Evolutionary conservation across 2,797 vertebrate genomes (phyloP).

Genomic region (Hoplostethus mediterraneus): DNA sequence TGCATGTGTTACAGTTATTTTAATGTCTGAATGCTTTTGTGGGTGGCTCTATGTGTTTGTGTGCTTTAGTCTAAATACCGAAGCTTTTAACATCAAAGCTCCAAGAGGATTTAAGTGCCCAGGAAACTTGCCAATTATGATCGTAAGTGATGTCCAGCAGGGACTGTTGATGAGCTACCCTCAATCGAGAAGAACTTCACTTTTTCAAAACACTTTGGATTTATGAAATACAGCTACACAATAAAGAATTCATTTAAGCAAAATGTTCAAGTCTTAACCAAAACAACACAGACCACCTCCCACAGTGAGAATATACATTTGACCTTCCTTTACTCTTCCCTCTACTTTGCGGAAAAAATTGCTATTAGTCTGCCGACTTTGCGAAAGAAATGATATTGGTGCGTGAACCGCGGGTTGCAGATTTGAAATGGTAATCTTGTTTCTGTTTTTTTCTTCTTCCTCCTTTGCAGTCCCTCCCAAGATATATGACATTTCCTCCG

Average conservation of each 20-base stretch:
- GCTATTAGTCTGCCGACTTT: background rate
- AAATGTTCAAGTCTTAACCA: background rate
- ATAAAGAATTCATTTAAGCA: constrained; percentile 6
- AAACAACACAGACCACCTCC: constrained; percentile 1
- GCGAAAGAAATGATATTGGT: background rate
- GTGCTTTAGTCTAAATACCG: constrained; percentile 62
- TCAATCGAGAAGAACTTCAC: constrained; percentile 17
- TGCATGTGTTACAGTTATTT: constrained; percentile 9
- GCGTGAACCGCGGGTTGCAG: constrained; percentile 18
- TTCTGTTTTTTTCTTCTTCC: constrained; percentile 40
- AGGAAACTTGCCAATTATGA: constrained; percentile 67
- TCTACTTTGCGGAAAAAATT: background rate
- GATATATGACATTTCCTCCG: constrained; percentile 94
- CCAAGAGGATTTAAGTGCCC: constrained; percentile 61
- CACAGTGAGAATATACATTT: background rate
- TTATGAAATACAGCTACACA: constrained; percentile 28
- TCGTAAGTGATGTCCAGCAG: constrained; percentile 71
- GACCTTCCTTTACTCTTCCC: background rate
- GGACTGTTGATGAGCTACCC: constrained; percentile 60
- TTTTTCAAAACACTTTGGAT: constrained; percentile 14
- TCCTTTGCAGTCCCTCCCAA: constrained; percentile 92
- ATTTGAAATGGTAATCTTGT: constrained; percentile 63
- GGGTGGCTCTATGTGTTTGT: constrained; percentile 46
- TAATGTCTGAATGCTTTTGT: constrained; percentile 55
- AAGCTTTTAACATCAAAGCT: constrained; percentile 73